Percentiles rank a stretch among this genome's conserved stretches.
These are phyloP conservation scores for Herminia tarsipennalis DNA, from an alignment of 2,888 invertebrate species.

Conservation along the genomic window DNA sequence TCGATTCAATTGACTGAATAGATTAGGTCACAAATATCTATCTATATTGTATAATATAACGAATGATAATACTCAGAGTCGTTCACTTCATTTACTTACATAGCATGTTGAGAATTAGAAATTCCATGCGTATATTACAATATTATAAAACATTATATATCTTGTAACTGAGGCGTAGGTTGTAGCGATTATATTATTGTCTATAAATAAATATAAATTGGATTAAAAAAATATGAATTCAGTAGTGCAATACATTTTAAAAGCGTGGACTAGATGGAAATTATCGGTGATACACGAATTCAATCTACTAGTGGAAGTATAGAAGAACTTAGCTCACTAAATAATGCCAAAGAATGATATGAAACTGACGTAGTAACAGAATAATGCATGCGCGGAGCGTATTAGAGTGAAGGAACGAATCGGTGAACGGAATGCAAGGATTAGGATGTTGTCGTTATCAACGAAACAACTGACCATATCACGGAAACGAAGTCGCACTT, in stretches of 20 bases:
- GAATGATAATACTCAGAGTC: constrained; percentile 70
- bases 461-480: constrained; percentile 54
- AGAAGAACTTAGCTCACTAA: constrained; percentile 78
- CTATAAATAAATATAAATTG: constrained; percentile 37
- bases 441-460: constrained; percentile 49
- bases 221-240: constrained; percentile 51
- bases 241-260: constrained; percentile 70
- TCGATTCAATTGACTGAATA: constrained; percentile 84
- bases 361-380: constrained; percentile 63
- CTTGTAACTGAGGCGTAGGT: constrained; percentile 51
- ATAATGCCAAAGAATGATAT: constrained; percentile 83
- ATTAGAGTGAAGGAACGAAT: constrained; percentile 61
- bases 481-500: constrained; percentile 46
- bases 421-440: constrained; percentile 66
- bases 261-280: constrained; percentile 49
- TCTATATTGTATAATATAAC: constrained; percentile 64
- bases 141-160: constrained; percentile 43
- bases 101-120: constrained; percentile 52
- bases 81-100: constrained; percentile 33
- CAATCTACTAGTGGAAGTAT: constrained; percentile 56
- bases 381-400: constrained; percentile 63
- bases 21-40: constrained; percentile 81
- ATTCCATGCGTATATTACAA: constrained; percentile 46
- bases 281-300: constrained; percentile 34
- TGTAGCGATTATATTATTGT: constrained; percentile 46